These are phyloP conservation scores for Neotoxoptera formosana DNA, from an alignment of 1,140 invertebrate genomes.

Conservation along the genomic window DNA sequence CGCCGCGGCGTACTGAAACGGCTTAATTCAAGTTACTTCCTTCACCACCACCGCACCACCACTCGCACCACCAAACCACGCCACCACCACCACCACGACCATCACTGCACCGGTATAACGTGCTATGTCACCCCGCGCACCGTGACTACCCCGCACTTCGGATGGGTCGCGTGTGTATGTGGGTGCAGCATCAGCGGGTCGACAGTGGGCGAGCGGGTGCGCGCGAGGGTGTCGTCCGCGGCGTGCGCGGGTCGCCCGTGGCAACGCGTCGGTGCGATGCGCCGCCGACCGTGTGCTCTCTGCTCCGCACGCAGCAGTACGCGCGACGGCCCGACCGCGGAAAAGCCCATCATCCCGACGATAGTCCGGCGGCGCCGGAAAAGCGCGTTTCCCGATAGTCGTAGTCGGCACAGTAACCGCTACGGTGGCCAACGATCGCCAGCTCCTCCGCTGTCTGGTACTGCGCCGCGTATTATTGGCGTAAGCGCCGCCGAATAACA, in stretches of 20 bases:
- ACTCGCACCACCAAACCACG: too few species aligned
- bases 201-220: neutral
- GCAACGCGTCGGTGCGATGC: slow-evolving; percentile 28
- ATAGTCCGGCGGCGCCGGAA: neutral
- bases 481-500: neutral
- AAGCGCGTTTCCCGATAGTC: slow-evolving; percentile 20
- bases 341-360: slow-evolving; percentile 7
- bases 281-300: slow-evolving; percentile 9
- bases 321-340: slow-evolving; percentile 13
- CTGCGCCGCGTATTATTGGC: neutral
- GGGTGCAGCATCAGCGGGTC: neutral
- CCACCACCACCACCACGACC: too few species aligned
- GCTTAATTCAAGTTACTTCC: neutral
- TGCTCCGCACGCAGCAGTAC: slow-evolving; percentile 7
- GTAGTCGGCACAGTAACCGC: neutral
- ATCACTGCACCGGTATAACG: neutral
- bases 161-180: neutral
- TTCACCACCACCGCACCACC: neutral
- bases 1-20: neutral
- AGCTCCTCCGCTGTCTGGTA: neutral
- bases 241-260: slow-evolving; percentile 34
- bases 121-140: neutral
- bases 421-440: neutral
- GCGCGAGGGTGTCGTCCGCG: neutral
- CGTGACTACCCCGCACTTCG: too few species aligned